Evolutionary conservation across 2,888 invertebrate species (phyloP).

Genomic region (Therioaphis trifolii): DNA sequence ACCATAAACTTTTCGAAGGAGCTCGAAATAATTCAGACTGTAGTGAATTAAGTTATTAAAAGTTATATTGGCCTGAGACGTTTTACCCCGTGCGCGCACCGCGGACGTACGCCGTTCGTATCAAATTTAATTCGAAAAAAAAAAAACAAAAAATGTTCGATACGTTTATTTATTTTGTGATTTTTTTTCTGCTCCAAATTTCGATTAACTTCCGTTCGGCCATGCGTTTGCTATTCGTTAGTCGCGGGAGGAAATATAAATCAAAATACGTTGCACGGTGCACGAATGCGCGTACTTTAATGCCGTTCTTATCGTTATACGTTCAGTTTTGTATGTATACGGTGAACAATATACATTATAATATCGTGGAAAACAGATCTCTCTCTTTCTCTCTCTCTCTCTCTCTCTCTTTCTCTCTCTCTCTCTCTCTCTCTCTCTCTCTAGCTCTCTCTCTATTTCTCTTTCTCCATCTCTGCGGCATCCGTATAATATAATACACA

Average conservation of each 20-base stretch:
- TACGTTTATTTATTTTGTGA: background rate
- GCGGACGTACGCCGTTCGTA: background rate
- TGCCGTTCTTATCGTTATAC: no score
- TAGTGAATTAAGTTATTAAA: slow-evolving; percentile 61
- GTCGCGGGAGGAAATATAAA: no score
- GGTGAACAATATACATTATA: no score
- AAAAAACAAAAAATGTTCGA: background rate
- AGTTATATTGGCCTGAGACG: slow-evolving; percentile 48
- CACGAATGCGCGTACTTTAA: no score
- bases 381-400: background rate
- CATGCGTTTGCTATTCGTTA: background rate
- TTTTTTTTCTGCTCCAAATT: background rate
- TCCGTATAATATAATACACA: no score
- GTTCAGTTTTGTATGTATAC: no score
- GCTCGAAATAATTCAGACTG: slow-evolving; percentile 48
- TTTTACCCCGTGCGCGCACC: slow-evolving; percentile 4
- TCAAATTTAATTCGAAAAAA: background rate
- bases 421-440: background rate
- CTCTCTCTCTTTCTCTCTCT: background rate
- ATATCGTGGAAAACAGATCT: background rate
- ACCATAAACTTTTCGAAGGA: slow-evolving; percentile 55
- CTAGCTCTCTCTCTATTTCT: background rate
- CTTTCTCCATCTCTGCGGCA: no score
- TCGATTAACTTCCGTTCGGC: background rate
- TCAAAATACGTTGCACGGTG: background rate